phyloP scores from a whole-genome alignment of 2,797 vertebrate species.

The Echeneis naucrates region DNA sequence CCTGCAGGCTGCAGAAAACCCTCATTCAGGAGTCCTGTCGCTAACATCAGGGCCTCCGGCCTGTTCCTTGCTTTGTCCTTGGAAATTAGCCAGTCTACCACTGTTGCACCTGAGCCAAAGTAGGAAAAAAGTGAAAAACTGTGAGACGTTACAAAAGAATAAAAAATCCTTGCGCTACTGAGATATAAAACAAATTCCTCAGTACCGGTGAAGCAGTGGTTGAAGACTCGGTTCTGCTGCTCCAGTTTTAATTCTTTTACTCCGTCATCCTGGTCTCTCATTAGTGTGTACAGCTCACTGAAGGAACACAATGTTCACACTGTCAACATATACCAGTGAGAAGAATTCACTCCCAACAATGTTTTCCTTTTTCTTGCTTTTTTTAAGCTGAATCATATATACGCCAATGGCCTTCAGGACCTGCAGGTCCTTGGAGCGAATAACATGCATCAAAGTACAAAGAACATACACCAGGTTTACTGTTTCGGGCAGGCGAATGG shows the following conservation, averaged over 20 bases:
- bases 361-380: too few species aligned
- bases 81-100: conserved; percentile 93
- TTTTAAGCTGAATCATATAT: too few species aligned
- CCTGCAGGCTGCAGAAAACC: conserved; percentile 94
- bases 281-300: conserved; percentile 90
- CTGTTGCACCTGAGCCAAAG: conserved; percentile 85
- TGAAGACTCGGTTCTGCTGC: conserved; percentile 92
- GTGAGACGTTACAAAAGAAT: neutral
- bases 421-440: neutral
- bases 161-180: neutral
- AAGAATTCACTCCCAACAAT: too few species aligned
- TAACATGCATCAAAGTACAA: neutral
- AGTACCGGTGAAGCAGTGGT: conserved; percentile 95
- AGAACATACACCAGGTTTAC: conserved; percentile 89
- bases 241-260: conserved; percentile 93
- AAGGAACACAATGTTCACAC: conserved; percentile 42
- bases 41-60: conserved; percentile 90
- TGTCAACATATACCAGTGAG: neutral
- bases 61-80: conserved; percentile 89
- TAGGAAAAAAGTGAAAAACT: neutral
- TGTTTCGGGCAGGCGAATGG: conserved; percentile 91
- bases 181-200: neutral
- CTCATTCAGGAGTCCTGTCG: conserved; percentile 91
- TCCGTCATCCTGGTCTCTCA: conserved; percentile 93
- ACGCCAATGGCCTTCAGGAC: too few species aligned